phyloP scores from a whole-genome alignment of 2,113 vertebrate species.

The Hydropotes inermis region DNA sequence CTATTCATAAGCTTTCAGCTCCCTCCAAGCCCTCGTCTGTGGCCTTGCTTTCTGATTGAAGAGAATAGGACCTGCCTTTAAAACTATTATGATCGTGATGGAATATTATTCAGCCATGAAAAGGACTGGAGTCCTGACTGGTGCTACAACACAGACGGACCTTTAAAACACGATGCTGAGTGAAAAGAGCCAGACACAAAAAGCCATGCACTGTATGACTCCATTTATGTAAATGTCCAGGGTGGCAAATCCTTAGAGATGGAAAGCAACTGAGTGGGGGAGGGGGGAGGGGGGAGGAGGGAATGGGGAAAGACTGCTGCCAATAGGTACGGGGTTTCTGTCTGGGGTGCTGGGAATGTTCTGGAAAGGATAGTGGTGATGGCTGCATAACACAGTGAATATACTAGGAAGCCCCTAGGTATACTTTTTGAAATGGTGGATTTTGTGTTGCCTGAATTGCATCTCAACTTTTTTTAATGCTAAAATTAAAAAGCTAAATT shows the following conservation, averaged over 20 bases:
- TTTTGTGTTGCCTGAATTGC: neutral
- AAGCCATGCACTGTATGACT: rapidly evolving
- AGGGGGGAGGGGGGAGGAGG: no score
- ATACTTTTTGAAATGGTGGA: neutral
- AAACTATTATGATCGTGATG: rapidly evolving
- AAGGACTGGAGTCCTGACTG: rapidly evolving
- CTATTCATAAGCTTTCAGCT: rapidly evolving
- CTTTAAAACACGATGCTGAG: no score
- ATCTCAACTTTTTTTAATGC: neutral
- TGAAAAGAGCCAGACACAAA: rapidly evolving
- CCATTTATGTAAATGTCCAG: neutral
- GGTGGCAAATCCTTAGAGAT: neutral
- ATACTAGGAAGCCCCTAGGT: neutral
- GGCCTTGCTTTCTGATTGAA: neutral
- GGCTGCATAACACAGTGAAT: neutral
- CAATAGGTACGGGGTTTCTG: neutral
- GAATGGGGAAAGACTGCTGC: neutral
- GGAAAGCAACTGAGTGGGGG: neutral
- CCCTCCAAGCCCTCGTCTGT: neutral
- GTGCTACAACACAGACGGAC: rapidly evolving
- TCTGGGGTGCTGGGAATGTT: neutral
- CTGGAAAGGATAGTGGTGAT: neutral
- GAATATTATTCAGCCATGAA: neutral
- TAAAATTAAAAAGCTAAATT: neutral
- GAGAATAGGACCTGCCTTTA: neutral